phyloP scores from a whole-genome alignment of 1,140 invertebrate genomes.

The Lordiphosa collinella region DNA sequence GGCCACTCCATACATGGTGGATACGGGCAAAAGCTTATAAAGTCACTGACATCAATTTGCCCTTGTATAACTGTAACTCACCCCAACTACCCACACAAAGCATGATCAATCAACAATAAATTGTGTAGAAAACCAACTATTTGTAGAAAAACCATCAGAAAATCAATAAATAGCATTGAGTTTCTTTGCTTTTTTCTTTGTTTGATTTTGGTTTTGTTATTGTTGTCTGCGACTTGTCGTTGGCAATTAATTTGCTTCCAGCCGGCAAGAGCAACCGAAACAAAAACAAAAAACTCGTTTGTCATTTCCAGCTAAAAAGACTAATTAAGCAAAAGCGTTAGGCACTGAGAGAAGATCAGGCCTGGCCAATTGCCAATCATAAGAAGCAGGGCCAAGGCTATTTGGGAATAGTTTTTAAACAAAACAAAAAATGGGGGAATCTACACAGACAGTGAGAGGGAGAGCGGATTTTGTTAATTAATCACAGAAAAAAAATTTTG shows the following conservation, averaged over 20 bases:
- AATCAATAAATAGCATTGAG: slow-evolving; percentile 57
- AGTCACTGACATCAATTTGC: not conserved
- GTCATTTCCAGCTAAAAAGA: slow-evolving; percentile 71
- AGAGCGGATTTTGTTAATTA: not conserved
- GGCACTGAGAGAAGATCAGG: slow-evolving; percentile 15
- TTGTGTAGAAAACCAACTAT: not conserved
- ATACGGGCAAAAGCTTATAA: not conserved
- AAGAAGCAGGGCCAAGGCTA: not conserved
- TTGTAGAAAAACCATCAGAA: slow-evolving; percentile 10
- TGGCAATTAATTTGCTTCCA: slow-evolving; percentile 65
- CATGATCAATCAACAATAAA: slow-evolving; percentile 12
- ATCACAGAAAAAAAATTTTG: not conserved
- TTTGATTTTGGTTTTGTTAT: slow-evolving; percentile 37
- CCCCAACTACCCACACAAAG: slow-evolving; percentile 21
- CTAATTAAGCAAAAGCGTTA: slow-evolving; percentile 67
- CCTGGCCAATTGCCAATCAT: not conserved
- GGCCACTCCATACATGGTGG: too few relatives aligned
- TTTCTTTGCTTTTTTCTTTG: slow-evolving; percentile 18
- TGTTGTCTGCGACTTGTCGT: slow-evolving; percentile 32
- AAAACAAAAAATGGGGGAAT: slow-evolving; percentile 1
- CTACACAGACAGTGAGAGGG: not conserved
- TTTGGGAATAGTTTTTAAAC: slow-evolving; percentile 5
- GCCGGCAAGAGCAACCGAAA: slow-evolving; percentile 31
- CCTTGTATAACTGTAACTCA: slow-evolving; percentile 18
- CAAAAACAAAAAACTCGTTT: slow-evolving; percentile 60